Base-by-base conservation (phyloP, 2,797 vertebrate genomes). In the Anniella stebbinsi region DNA sequence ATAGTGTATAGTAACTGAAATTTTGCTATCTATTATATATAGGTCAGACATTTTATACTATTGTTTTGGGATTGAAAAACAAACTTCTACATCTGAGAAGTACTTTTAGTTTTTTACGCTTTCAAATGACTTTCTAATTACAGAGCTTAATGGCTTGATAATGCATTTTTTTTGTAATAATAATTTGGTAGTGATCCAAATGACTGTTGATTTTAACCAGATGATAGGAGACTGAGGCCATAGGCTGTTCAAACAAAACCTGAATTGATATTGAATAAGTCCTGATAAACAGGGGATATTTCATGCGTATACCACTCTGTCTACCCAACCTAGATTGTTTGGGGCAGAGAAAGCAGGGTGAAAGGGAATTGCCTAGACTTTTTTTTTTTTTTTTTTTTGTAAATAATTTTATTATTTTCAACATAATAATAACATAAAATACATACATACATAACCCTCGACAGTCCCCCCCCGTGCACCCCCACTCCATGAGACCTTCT, bases 81-180 rank as follows among this genome's bases (percentile, higher is more conserved):
- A 67, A 7, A 41, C 8, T 77, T 77, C 72, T 66, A 28, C 30
- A 77, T 77, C 60, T 60, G 36, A 25, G 28, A 69, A 69, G 15
- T 87, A 41, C n/a, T 38, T 76, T 41, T 60, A 33, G n/a, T 67
- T 67, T 21, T 12, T 73, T 82, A 76, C 51, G 60, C 67, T 76
- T 87, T 57, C 69, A 83, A 86, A 86, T 80, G 38, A 23, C 80
- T 83, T 76, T 87, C 67, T 87, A 82, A 90, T 86, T 87, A 67
- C n/a, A 82, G 38, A 63, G 18, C 51, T 80, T 90, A 86, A 73
- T 90, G 66, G 36, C 51, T 80, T 48, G 38, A 60, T 86, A 73
- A 63, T 72, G 69, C 38, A 80, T 80, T 87, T 67, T 80, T 87
- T 67, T 87, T 76, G 60, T 67, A 76, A 87, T 76, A 76, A 82